Evolutionary conservation across 2,797 vertebrate genomes (phyloP).

Genomic region (Vireo griseus): DNA sequence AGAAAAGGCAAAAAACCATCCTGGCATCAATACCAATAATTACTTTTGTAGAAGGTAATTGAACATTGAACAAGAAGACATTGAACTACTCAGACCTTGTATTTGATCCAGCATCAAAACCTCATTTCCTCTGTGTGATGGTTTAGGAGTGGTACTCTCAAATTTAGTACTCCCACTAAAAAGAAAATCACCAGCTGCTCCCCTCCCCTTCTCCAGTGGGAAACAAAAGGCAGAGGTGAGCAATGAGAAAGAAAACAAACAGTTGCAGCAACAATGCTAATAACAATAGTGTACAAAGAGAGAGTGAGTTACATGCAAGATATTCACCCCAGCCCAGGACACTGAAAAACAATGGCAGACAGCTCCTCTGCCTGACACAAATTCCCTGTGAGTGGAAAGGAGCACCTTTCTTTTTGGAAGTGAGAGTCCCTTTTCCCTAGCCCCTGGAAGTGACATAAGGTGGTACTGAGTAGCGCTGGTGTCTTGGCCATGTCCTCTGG

Average conservation of each 20-base stretch:
- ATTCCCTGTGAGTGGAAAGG: background rate
- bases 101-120: background rate
- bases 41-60: background rate
- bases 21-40: background rate
- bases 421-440: background rate
- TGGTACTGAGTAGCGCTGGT: fast-evolving
- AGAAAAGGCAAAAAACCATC: no score
- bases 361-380: background rate
- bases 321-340: background rate
- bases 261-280: background rate
- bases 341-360: background rate
- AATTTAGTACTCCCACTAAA: background rate
- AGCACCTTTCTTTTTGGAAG: background rate
- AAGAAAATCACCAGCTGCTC: background rate
- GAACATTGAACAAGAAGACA: no score
- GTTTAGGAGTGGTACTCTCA: background rate
- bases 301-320: background rate
- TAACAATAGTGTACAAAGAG: background rate
- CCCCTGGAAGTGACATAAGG: background rate
- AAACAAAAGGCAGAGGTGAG: background rate
- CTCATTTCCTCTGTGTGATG: background rate
- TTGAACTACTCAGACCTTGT: background rate
- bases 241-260: background rate
- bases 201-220: background rate
- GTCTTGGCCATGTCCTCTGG: background rate